phyloP scores from a whole-genome alignment of 2,113 vertebrate genomes.

The Desmodus rotundus region DNA sequence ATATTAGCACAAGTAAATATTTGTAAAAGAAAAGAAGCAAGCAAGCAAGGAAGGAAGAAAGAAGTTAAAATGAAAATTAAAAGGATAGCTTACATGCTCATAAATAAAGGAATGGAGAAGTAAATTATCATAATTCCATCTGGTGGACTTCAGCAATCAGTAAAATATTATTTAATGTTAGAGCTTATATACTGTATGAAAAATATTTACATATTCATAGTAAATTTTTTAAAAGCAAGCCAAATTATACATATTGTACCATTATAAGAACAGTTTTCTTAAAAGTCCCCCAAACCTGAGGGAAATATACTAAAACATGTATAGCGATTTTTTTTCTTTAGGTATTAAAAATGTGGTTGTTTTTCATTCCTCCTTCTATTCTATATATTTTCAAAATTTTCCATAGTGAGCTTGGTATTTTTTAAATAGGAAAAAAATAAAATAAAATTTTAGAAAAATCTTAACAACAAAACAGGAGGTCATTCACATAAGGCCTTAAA shows the following conservation, averaged over 20 bases:
- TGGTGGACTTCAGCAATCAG: background rate
- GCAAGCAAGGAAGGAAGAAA: background rate
- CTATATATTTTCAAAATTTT: constrained; percentile 33
- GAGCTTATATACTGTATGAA: background rate
- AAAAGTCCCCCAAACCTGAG: background rate
- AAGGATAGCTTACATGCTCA: constrained; percentile 19
- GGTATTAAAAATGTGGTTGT: background rate
- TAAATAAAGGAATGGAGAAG: background rate
- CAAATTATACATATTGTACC: background rate
- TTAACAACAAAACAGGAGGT: background rate
- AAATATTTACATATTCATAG: background rate
- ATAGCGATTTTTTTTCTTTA: background rate
- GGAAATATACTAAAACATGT: background rate
- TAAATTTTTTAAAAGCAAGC: background rate
- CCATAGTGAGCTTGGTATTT: background rate
- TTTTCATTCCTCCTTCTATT: constrained; percentile 1
- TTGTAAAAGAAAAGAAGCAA: background rate
- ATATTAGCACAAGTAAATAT: background rate
- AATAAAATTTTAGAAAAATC: constrained; percentile 8
- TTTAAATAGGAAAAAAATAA: background rate
- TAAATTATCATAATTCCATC: constrained; percentile 4
- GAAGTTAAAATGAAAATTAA: background rate
- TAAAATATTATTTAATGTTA: constrained; percentile 28
- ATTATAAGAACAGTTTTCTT: background rate
- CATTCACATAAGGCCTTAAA: background rate